These are phyloP conservation scores for Lithobates pipiens DNA, from an alignment of 2,797 vertebrate species.

Conservation along the genomic window DNA sequence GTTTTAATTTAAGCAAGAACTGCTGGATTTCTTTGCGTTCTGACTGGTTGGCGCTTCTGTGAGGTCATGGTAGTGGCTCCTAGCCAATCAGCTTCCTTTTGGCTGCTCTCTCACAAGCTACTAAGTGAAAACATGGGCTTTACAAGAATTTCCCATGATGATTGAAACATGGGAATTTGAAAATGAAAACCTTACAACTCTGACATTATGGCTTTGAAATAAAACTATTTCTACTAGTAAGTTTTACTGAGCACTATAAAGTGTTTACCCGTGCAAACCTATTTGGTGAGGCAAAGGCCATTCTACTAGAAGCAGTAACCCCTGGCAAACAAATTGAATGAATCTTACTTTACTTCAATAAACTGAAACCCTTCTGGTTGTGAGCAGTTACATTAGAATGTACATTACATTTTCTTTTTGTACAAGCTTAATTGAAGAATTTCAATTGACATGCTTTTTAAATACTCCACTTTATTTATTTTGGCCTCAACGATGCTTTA, in stretches of 20 bases:
- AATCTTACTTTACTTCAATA: neutral
- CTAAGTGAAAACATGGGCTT: constrained; percentile 1
- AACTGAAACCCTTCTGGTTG: neutral
- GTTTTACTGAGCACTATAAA: neutral
- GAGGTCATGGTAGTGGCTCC: constrained; percentile 1
- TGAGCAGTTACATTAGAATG: neutral
- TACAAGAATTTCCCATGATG: constrained; percentile 21
- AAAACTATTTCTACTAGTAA: neutral
- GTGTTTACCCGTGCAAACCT: neutral
- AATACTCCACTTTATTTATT: too few relatives aligned
- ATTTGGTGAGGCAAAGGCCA: neutral
- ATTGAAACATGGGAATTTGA: constrained; percentile 28
- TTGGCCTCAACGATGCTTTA: too few relatives aligned
- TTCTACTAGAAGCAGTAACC: neutral
- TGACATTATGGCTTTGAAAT: neutral
- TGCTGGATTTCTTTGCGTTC: neutral
- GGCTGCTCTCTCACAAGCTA: constrained; percentile 1
- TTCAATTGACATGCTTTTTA: too few relatives aligned
- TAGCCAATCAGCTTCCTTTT: neutral
- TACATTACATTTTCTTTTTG: neutral
- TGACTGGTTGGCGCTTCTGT: neutral
- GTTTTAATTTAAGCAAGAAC: neutral
- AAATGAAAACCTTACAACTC: neutral
- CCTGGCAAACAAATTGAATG: too few relatives aligned
- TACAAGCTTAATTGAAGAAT: too few relatives aligned